phyloP scores from a whole-genome alignment of 2,797 vertebrate genomes.

The Gymnothorax reevesii region DNA sequence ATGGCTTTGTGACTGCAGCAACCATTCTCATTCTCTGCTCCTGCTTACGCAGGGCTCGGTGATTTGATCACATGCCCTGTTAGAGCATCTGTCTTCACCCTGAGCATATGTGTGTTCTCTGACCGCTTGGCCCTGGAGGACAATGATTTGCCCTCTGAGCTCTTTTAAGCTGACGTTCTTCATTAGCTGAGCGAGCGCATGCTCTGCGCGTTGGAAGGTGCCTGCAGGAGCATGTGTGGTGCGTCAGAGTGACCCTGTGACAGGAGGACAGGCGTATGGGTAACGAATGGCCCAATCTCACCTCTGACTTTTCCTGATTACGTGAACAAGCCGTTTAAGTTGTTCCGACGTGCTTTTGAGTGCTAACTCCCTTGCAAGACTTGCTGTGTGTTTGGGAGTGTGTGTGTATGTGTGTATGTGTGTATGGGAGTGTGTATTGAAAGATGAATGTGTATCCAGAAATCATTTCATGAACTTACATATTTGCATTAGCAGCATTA shows the following conservation, averaged over 20 bases:
- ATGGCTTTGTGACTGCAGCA: too few relatives aligned
- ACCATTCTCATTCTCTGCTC: neutral
- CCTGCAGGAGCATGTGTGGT: neutral
- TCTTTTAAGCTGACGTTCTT: neutral
- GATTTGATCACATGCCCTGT: neutral
- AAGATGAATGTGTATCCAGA: neutral
- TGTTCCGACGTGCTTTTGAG: neutral
- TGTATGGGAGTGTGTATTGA: neutral
- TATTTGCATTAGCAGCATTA: neutral
- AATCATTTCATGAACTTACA: neutral
- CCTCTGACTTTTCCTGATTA: slow-evolving; percentile 17
- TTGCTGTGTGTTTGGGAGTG: neutral
- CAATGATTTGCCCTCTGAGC: neutral
- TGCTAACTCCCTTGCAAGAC: neutral
- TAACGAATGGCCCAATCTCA: slow-evolving; percentile 20
- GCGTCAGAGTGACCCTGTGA: slow-evolving; percentile 1
- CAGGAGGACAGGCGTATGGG: neutral
- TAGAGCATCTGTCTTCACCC: neutral
- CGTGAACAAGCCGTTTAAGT: neutral
- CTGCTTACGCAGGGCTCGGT: neutral
- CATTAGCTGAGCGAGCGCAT: neutral
- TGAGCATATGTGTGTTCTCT: neutral
- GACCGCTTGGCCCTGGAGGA: neutral
- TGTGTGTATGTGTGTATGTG: neutral
- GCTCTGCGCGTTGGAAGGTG: neutral